Conservation (phyloP, 2,888 invertebrate genomes). For the Drosophila pegasa region DNA sequence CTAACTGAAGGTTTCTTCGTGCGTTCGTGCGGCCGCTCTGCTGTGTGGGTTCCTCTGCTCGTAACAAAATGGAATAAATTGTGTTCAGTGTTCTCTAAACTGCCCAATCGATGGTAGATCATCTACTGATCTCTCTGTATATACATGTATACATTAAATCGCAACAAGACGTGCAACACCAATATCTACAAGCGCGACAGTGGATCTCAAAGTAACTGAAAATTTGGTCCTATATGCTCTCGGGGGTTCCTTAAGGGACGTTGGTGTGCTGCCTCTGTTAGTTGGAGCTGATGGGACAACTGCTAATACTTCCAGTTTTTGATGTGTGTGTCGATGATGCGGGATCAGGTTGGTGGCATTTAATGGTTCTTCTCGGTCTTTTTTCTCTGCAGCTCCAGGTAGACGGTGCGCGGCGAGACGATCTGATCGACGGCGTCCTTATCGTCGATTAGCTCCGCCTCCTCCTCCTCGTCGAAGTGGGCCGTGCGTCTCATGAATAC, state of each 20-base stretch:
- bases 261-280: background rate
- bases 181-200: constrained; percentile 12
- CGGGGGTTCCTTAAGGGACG: background rate
- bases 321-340: background rate
- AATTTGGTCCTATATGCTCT: constrained; percentile 52
- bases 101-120: too few relatives aligned
- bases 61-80: constrained; percentile 9
- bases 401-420: constrained; percentile 55
- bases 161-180: constrained; percentile 13
- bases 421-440: constrained; percentile 14
- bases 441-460: constrained; percentile 16
- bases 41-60: background rate
- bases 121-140: too few relatives aligned
- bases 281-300: constrained; percentile 15
- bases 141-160: constrained; percentile 13
- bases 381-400: constrained; percentile 38
- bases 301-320: constrained; percentile 8
- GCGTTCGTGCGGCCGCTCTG: background rate
- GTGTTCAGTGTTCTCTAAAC: constrained; percentile 3
- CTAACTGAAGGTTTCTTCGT: background rate
- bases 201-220: constrained; percentile 38
- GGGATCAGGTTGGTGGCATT: background rate
- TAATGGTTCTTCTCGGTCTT: constrained; percentile 37
- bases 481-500: constrained; percentile 53
- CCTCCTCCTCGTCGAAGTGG: constrained; percentile 23